phyloP scores from a whole-genome alignment of 2,888 invertebrate species.

The Exocentrus adspersus region DNA sequence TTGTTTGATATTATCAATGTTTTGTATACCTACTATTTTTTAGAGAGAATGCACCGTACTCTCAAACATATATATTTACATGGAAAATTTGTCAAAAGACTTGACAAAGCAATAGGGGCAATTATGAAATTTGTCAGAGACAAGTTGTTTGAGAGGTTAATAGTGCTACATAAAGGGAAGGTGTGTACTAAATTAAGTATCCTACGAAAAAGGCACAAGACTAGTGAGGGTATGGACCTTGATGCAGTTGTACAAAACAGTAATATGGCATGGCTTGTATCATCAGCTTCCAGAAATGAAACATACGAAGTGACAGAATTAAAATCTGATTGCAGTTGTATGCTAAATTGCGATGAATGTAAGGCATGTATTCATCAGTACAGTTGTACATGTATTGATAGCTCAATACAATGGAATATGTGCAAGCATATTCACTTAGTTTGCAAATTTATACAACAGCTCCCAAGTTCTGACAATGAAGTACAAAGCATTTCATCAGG shows the following conservation, averaged over 20 bases:
- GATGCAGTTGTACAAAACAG: background rate
- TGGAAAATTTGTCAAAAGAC: slow-evolving; percentile 40
- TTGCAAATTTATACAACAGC: background rate
- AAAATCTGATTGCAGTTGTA: slow-evolving; percentile 26
- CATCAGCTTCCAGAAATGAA: background rate
- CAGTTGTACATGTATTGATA: slow-evolving; percentile 36
- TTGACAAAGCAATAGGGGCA: slow-evolving; percentile 43
- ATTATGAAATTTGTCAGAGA: slow-evolving; percentile 45
- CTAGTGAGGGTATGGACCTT: background rate
- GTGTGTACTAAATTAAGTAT: slow-evolving; percentile 35
- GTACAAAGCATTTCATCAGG: too few species aligned
- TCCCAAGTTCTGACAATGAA: too few species aligned
- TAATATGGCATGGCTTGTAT: background rate
- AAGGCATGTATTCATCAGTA: slow-evolving; percentile 34
- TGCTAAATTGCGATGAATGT: slow-evolving; percentile 28
- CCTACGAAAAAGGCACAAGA: slow-evolving; percentile 13
- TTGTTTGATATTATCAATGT: too few species aligned
- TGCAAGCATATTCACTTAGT: slow-evolving; percentile 8
- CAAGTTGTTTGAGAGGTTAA: slow-evolving; percentile 42
- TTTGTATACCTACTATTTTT: too few species aligned
- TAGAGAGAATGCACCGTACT: slow-evolving; percentile 32
- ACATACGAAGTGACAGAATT: slow-evolving; percentile 15
- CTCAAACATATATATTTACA: slow-evolving; percentile 43
- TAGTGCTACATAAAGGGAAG: slow-evolving; percentile 41
- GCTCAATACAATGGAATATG: slow-evolving; percentile 13